Conservation (phyloP, 2,113 vertebrate species). For the Pipra filicauda region DNA sequence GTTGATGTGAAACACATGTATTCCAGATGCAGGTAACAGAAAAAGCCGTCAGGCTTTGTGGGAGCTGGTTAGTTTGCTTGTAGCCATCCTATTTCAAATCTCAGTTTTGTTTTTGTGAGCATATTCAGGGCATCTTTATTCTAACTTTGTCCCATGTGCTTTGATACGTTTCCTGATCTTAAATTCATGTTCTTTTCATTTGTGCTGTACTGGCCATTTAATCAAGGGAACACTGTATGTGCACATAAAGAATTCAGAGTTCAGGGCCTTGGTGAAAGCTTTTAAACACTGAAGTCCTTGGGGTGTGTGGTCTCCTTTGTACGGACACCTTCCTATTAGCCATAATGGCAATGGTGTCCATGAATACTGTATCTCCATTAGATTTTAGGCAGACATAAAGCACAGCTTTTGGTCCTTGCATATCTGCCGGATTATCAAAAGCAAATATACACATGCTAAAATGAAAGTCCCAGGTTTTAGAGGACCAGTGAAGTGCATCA, state of each 20-base stretch:
- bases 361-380: rapidly evolving
- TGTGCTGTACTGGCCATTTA: not conserved
- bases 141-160: not conserved
- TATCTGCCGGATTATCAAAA: not conserved
- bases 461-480: not conserved
- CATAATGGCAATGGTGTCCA: not conserved
- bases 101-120: not conserved
- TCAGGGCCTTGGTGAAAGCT: not conserved
- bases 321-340: not conserved
- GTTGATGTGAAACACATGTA: rapidly evolving
- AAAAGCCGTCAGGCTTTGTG: no score
- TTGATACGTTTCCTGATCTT: not conserved
- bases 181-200: not conserved
- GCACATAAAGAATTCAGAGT: not conserved
- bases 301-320: not conserved
- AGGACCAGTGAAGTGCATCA: not conserved
- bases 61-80: not conserved
- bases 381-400: not conserved
- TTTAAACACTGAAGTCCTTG: not conserved
- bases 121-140: not conserved
- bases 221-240: not conserved
- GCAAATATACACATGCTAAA: not conserved
- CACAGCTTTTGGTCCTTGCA: not conserved
- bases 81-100: not conserved
- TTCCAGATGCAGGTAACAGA: not conserved